phyloP scores from a whole-genome alignment of 2,797 vertebrate species.

The Chrysocyon brachyurus region DNA sequence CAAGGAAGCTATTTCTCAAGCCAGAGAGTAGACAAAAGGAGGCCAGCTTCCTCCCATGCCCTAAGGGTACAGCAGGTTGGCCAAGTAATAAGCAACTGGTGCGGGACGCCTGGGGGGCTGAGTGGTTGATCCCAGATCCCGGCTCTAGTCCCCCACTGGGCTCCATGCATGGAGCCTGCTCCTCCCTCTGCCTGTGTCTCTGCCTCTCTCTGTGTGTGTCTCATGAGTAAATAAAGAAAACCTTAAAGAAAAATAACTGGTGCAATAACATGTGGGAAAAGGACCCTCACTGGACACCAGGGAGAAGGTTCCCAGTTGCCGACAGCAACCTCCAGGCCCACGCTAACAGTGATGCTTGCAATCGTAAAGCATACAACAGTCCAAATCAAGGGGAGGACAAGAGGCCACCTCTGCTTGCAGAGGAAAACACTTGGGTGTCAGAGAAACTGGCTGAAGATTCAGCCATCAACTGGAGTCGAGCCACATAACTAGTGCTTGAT shows the following conservation, averaged over 20 bases:
- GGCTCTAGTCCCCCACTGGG: too few relatives aligned
- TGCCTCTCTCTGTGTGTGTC: too few relatives aligned
- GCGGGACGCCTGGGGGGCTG: too few relatives aligned
- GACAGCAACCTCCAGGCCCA: background rate
- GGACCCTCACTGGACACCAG: rapidly evolving
- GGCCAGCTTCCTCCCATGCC: background rate
- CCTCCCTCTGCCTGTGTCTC: too few relatives aligned
- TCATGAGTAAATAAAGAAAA: too few relatives aligned
- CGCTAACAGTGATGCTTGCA: background rate
- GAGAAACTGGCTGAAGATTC: background rate
- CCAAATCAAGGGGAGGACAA: background rate
- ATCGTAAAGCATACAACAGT: background rate
- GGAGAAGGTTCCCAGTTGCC: background rate
- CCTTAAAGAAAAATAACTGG: too few relatives aligned
- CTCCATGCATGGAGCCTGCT: too few relatives aligned
- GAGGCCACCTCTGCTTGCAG: background rate
- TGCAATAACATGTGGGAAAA: background rate
- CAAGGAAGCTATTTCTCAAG: background rate
- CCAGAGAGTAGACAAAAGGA: background rate
- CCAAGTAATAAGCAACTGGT: background rate
- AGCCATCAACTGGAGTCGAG: too few relatives aligned
- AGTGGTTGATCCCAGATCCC: too few relatives aligned
- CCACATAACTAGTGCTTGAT: background rate
- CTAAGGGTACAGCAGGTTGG: too few relatives aligned
- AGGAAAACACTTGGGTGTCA: background rate